Conservation (phyloP, 2,113 vertebrate species). For the Balaeniceps rex region DNA sequence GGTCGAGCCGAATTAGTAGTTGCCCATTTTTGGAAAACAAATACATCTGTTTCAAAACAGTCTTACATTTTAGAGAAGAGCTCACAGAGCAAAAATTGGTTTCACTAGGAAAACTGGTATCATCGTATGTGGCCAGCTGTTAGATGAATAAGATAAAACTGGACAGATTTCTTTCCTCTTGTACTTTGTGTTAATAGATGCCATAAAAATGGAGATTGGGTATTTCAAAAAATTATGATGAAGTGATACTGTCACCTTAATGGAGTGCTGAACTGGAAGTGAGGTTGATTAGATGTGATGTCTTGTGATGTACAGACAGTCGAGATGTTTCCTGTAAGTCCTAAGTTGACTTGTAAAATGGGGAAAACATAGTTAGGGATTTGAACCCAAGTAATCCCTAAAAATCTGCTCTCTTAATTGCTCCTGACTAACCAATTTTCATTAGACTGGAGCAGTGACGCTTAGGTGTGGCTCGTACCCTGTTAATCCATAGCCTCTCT, state of each 20-base stretch:
- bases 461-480: background rate
- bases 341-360: background rate
- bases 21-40: background rate
- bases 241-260: background rate
- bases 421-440: background rate
- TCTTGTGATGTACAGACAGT: background rate
- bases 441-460: background rate
- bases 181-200: background rate
- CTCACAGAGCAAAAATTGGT: background rate
- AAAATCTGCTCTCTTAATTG: background rate
- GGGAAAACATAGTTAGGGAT: background rate
- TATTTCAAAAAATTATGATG: background rate
- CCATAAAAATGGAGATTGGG: background rate
- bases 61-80: background rate
- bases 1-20: background rate
- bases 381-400: background rate
- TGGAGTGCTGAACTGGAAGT: background rate
- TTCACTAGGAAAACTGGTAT: background rate
- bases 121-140: background rate
- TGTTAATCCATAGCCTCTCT: background rate
- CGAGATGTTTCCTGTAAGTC: background rate
- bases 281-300: background rate
- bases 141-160: background rate
- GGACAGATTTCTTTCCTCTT: background rate
- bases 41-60: background rate